phyloP scores from a whole-genome alignment of 2,113 vertebrate genomes.

The Heliornis fulica region DNA sequence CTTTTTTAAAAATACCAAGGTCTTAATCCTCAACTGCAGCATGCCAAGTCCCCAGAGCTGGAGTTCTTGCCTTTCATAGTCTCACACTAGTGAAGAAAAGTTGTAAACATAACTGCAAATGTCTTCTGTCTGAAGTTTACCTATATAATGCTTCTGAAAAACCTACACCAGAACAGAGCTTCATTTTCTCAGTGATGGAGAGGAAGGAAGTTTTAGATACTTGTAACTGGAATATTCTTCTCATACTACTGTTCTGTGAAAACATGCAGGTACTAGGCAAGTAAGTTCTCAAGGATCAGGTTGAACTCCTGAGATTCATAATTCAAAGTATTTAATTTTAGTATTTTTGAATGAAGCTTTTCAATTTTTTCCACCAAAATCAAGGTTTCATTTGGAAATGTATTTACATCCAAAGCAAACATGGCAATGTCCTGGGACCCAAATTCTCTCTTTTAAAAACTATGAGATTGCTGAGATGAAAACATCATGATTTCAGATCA shows the following conservation, averaged over 20 bases:
- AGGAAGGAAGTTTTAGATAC: neutral
- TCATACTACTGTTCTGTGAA: neutral
- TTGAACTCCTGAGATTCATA: neutral
- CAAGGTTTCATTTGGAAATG: neutral
- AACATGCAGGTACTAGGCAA: neutral
- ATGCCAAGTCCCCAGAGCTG: neutral
- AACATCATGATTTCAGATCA: neutral
- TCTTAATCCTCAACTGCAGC: neutral
- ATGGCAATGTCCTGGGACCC: neutral
- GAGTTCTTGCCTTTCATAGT: neutral
- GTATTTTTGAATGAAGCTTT: neutral
- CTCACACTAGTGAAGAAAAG: neutral
- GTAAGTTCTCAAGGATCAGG: neutral
- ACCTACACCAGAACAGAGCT: neutral
- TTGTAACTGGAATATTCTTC: neutral
- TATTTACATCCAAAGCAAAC: neutral
- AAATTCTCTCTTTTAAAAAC: neutral
- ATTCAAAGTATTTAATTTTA: neutral
- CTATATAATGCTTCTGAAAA: neutral
- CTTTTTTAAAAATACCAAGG: neutral
- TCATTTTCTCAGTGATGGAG: neutral
- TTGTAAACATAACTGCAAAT: neutral
- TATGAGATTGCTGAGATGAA: neutral
- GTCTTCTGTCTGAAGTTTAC: neutral
- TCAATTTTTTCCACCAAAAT: neutral